Conservation (phyloP, 2,888 invertebrate species). For the Drosophila koepferae region DNA sequence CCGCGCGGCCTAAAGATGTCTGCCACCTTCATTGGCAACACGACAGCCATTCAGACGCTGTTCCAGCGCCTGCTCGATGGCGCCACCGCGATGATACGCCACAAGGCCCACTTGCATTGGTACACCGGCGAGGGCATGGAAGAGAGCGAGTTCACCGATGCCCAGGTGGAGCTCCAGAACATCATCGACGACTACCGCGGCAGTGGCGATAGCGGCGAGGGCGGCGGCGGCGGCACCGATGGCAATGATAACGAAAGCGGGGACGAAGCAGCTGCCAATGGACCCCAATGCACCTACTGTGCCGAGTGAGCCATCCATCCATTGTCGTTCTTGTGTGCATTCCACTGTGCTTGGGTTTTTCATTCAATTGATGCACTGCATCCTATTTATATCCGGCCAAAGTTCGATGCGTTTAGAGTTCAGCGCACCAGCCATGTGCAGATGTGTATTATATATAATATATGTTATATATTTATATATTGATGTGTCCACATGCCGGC, state of each 20-base stretch:
- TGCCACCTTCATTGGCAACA: constrained; percentile 93
- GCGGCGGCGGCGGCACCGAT: neutral
- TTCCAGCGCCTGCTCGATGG: constrained; percentile 92
- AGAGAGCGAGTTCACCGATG: constrained; percentile 93
- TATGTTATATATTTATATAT: constrained; percentile 6
- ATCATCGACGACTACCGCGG: constrained; percentile 88
- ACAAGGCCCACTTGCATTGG: constrained; percentile 94
- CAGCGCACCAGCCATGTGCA: constrained; percentile 38
- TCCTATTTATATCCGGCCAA: constrained; percentile 47
- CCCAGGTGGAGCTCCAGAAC: constrained; percentile 92
- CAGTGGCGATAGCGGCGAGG: constrained; percentile 44
- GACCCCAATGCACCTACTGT: constrained; percentile 48
- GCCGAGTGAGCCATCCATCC: neutral
- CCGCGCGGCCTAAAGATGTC: constrained; percentile 94
- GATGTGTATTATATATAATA: constrained; percentile 4
- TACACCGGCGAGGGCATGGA: constrained; percentile 96
- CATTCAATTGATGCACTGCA: constrained; percentile 33
- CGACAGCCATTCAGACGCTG: constrained; percentile 92
- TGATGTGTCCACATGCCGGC: constrained; percentile 20
- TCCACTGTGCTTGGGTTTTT: constrained; percentile 36
- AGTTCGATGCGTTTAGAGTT: constrained; percentile 47
- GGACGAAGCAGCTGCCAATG: neutral
- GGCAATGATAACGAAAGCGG: constrained; percentile 9
- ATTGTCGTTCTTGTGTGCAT: neutral
- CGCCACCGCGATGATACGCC: constrained; percentile 92